These are phyloP conservation scores for Tyrannus savana DNA, from an alignment of 2,113 vertebrate species.

Conservation along the genomic window DNA sequence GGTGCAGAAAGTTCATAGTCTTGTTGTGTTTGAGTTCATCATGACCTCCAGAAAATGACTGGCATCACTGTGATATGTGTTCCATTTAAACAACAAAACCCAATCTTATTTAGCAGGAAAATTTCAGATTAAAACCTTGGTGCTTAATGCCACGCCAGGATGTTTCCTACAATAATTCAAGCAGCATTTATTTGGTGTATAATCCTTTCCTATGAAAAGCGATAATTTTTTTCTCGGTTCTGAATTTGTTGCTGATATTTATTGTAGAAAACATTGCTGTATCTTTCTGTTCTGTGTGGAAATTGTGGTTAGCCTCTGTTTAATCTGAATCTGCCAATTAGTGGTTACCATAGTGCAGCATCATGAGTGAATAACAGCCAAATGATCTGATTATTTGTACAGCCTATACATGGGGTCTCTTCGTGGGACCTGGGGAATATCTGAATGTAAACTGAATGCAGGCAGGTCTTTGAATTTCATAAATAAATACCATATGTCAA, in stretches of 20 bases:
- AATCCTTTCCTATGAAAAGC: not conserved
- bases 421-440: not conserved
- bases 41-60: not conserved
- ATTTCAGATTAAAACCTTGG: not conserved
- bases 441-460: not conserved
- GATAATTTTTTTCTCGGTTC: not conserved
- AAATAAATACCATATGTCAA: slow-evolving; percentile 27
- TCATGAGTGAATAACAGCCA: not conserved
- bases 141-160: not conserved
- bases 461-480: not conserved
- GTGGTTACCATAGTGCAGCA: not conserved
- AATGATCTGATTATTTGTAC: not conserved
- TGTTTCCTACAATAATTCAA: not conserved
- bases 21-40: not conserved
- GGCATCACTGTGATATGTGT: not conserved
- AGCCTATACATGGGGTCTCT: not conserved
- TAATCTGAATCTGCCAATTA: not conserved
- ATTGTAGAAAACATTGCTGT: not conserved
- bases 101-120: not conserved
- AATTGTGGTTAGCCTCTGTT: not conserved
- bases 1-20: not conserved
- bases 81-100: not conserved
- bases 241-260: not conserved
- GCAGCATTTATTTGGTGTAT: not conserved
- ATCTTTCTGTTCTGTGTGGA: not conserved